Percentiles rank a stretch among this genome's conserved stretches.
Evolutionary conservation across 2,113 vertebrate genomes (phyloP).

Genomic region (Nycticebus coucang): DNA sequence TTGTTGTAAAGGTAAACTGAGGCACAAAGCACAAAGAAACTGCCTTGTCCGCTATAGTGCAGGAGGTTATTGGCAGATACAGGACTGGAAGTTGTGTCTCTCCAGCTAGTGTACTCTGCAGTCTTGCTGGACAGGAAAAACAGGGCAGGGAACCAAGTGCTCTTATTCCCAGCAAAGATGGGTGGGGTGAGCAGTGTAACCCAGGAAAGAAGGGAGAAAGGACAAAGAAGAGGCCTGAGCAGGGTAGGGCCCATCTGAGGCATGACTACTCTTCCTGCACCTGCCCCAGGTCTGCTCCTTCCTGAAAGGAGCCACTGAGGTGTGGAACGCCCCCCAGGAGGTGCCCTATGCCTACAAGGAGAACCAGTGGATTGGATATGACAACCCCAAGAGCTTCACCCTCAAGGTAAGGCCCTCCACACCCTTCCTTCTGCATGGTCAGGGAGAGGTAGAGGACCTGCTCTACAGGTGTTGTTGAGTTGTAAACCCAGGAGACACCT

Average conservation of each 20-base stretch:
- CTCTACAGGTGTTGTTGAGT: neutral
- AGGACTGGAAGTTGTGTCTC: neutral
- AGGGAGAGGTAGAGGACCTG: neutral
- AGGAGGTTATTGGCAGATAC: neutral
- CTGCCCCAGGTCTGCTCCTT: slow-evolving; percentile 85
- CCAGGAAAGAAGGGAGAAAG: neutral
- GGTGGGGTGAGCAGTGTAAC: neutral
- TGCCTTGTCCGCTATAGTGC: neutral
- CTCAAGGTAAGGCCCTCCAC: slow-evolving; percentile 78
- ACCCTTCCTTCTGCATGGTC: neutral
- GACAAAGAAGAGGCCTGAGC: neutral
- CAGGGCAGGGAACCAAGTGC: neutral
- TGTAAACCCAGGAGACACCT: neutral
- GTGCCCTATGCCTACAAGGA: slow-evolving; percentile 84
- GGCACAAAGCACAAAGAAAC: neutral
- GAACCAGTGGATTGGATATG: slow-evolving; percentile 85
- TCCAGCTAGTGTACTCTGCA: neutral
- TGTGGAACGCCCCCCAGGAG: slow-evolving; percentile 80
- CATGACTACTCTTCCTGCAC: rapidly evolving
- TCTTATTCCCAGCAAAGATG: neutral
- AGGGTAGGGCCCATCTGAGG: neutral
- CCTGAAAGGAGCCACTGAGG: slow-evolving; percentile 83
- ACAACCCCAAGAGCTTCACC: slow-evolving; percentile 85
- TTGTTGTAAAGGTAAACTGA: neutral
- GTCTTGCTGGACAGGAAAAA: neutral